Percentiles rank a stretch among this genome's conserved stretches.
These are phyloP conservation scores for Bellardia pandia DNA, from an alignment of 2,888 invertebrate species.

Conservation along the genomic window DNA sequence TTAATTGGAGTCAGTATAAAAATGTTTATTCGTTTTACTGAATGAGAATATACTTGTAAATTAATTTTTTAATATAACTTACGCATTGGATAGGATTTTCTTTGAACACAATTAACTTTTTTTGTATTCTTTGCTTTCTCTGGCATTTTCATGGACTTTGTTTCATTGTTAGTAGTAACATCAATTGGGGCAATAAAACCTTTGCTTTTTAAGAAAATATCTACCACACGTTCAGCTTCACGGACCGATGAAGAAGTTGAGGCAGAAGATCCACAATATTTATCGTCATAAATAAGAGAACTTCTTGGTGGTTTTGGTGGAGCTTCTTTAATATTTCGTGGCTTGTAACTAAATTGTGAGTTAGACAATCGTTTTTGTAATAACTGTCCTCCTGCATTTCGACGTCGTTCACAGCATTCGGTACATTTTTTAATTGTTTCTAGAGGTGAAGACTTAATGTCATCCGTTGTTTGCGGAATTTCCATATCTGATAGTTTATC, in stretches of 20 bases:
- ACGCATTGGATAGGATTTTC: conserved; percentile 79
- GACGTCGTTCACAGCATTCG: conserved; percentile 74
- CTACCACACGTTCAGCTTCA: conserved; percentile 80
- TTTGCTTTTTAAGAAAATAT: conserved; percentile 78
- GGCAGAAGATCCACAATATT: conserved; percentile 75
- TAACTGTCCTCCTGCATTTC: conserved; percentile 78
- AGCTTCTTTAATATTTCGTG: conserved; percentile 74
- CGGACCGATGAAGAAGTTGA: conserved; percentile 79
- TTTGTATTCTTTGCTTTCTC: neutral
- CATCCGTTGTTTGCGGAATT: neutral
- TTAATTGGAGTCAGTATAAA: too few relatives aligned
- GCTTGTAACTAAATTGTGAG: conserved; percentile 76
- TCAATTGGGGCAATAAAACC: conserved; percentile 73
- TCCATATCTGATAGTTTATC: conserved; percentile 72
- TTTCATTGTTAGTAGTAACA: neutral
- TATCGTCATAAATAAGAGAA: conserved; percentile 76
- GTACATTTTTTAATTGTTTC: neutral
- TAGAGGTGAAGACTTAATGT: conserved; percentile 37
- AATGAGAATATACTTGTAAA: too few relatives aligned
- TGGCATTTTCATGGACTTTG: conserved; percentile 10
- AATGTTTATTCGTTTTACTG: too few relatives aligned
- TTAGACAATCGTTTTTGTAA: conserved; percentile 80
- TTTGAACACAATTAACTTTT: conserved; percentile 68
- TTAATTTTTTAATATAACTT: conserved; percentile 74
- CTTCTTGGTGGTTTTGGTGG: conserved; percentile 83